Percentiles rank a stretch among this genome's conserved stretches.
Conservation (phyloP, 2,888 invertebrate species). For the Dasysyrphus tricinctus region DNA sequence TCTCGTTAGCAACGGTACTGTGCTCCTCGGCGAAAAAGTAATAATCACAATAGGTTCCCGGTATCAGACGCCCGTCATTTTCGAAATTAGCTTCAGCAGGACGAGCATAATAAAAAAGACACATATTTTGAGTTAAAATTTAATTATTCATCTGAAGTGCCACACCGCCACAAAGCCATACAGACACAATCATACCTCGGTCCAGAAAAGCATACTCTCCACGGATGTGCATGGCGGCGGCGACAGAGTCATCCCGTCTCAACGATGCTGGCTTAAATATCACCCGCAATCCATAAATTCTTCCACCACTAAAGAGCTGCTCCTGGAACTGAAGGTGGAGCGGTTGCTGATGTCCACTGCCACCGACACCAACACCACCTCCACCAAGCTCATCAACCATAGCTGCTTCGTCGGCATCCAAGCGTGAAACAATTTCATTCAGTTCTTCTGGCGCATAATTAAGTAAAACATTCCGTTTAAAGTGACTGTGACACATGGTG, state of each 20-base stretch:
- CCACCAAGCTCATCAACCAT: constrained; percentile 17
- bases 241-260: constrained; percentile 47
- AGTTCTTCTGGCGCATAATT: constrained; percentile 74
- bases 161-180: too few species aligned
- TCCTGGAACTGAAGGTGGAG: constrained; percentile 7
- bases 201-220: constrained; percentile 68
- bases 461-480: constrained; percentile 70
- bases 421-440: constrained; percentile 65
- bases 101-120: constrained; percentile 4
- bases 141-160: constrained; percentile 34
- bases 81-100: constrained; percentile 88
- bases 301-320: constrained; percentile 69
- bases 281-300: constrained; percentile 74
- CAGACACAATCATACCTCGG: constrained; percentile 46
- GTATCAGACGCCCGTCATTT: constrained; percentile 90
- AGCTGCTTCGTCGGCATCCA: constrained; percentile 36
- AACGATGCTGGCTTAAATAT: constrained; percentile 63
- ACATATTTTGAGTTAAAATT: constrained; percentile 41
- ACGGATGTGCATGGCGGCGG: constrained; percentile 54
- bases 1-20: constrained; percentile 49
- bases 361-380: too few species aligned
- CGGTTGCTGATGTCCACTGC: constrained; percentile 26
- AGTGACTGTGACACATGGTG: constrained; percentile 79
- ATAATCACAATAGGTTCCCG: constrained; percentile 92
- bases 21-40: constrained; percentile 90